Conservation (phyloP, 2,113 vertebrate species). For the Rhegmatorhina hoffmannsi region DNA sequence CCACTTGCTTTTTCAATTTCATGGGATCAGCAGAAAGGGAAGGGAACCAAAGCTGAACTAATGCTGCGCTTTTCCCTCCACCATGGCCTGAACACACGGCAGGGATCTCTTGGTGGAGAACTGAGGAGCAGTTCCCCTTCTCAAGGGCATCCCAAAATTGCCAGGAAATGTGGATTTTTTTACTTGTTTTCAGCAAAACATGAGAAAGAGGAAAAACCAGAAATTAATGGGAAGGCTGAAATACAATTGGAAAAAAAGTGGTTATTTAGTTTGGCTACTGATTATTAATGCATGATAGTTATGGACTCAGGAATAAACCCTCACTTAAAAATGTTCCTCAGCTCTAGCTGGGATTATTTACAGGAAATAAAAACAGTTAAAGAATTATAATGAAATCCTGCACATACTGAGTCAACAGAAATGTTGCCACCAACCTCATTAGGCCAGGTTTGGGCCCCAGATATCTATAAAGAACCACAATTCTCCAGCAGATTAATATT, state of each 20-base stretch:
- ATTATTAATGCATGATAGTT: slow-evolving; percentile 1
- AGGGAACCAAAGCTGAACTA: slow-evolving; percentile 21
- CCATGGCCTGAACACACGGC: neutral
- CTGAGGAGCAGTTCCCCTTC: neutral
- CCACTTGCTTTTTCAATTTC: slow-evolving; percentile 34
- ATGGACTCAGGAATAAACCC: neutral
- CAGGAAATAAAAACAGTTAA: slow-evolving; percentile 31
- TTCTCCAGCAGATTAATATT: slow-evolving; percentile 1
- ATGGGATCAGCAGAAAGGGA: slow-evolving; percentile 37
- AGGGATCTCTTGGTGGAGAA: neutral
- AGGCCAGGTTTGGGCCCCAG: neutral
- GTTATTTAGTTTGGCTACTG: slow-evolving; percentile 37
- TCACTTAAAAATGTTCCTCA: slow-evolving; percentile 1
- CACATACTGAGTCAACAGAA: neutral
- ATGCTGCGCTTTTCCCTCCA: neutral
- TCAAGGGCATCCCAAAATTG: neutral
- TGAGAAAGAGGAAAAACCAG: neutral
- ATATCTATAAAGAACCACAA: slow-evolving; percentile 1
- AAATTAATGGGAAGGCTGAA: slow-evolving; percentile 1
- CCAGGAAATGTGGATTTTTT: neutral
- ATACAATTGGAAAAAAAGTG: neutral
- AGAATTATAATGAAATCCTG: slow-evolving; percentile 23
- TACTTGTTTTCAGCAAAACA: neutral
- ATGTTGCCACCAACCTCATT: neutral
- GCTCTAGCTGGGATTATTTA: neutral